Evolutionary conservation across 2,888 invertebrate genomes (phyloP), one percentile per base, ranked within the genome.

Genomic region (Lathronympha strigana): DNA sequence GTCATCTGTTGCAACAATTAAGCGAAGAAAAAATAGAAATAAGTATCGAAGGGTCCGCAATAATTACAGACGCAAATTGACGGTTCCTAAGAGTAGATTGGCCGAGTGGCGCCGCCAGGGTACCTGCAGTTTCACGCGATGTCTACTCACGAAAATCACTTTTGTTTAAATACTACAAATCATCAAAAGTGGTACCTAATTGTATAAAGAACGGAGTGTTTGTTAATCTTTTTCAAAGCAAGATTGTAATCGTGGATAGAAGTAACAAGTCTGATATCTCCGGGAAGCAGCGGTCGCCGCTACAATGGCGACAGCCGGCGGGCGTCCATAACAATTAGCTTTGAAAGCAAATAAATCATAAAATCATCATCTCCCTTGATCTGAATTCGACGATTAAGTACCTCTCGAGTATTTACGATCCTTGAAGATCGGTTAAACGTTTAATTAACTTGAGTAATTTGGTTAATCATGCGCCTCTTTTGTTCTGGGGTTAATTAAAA

Each of bases 1-100:
- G 91, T 92, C 92, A 90, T 92, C 92, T 89, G 91, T 88, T 90
- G 91, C 86, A 92, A 92, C 90, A 92, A 92, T 92, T 92, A 92
- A 91, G 88, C 83, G 74, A 74, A 77, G 81, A 88, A 92, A 92
- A 92, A 92, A 89, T 90, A 87, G 88, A 90, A 87, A 90, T 91
- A 92, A 92, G 90, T 91, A 92, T 90, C 89, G 91, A 90, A 90
- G 92, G 92, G 92, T 89, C 92, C 85, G 90, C 88, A 91, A 90
- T 92, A 92, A 92, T 92, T 92, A 92, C 89, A 90, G 88, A 82
- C 88, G 87, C 85, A 91, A 91, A 92, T 91, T 90, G 91, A 86
- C 84, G 91, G 92, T 90, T 90, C 86, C 87, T 89, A 84, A 88
- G 79, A 86, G 82, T 81, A 77, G 75, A 81, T 82, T 76, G 84